phyloP scores from a whole-genome alignment of 2,797 vertebrate species.

The Characodon lateralis region DNA sequence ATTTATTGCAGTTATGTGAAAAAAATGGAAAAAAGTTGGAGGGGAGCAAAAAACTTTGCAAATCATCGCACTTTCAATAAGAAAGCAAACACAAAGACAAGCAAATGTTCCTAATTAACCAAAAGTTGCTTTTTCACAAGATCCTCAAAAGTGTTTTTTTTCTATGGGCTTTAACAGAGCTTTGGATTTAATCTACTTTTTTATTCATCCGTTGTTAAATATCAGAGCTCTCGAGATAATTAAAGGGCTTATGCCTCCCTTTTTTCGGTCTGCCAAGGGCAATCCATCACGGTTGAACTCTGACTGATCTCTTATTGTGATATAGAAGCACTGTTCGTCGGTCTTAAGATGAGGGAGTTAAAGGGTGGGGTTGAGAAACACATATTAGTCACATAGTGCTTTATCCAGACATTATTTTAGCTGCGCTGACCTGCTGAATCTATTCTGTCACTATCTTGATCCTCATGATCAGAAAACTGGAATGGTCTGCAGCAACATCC shows the following conservation, averaged over 20 bases:
- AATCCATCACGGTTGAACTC: not conserved
- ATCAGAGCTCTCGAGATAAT: not conserved
- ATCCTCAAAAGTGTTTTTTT: not conserved
- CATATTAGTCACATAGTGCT: not conserved
- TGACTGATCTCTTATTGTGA: not conserved
- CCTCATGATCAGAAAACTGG: not conserved
- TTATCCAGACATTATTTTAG: not conserved
- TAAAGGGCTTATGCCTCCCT: not conserved
- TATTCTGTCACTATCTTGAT: not conserved
- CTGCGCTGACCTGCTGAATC: not conserved
- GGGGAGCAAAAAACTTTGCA: not conserved
- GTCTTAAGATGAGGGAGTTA: not conserved
- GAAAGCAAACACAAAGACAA: not conserved
- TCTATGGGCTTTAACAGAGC: not conserved
- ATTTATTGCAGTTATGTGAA: not conserved
- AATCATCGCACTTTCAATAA: too few relatives aligned
- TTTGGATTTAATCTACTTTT: not conserved
- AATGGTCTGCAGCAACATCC: not conserved
- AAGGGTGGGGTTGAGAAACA: not conserved
- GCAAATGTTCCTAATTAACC: not conserved
- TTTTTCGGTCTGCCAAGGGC: not conserved
- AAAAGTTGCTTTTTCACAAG: not conserved
- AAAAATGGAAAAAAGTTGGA: not conserved
- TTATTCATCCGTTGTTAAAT: not conserved
- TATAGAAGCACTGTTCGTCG: not conserved